Conservation (phyloP, 2,113 vertebrate genomes). For the Nothocercus nigrocapillus region DNA sequence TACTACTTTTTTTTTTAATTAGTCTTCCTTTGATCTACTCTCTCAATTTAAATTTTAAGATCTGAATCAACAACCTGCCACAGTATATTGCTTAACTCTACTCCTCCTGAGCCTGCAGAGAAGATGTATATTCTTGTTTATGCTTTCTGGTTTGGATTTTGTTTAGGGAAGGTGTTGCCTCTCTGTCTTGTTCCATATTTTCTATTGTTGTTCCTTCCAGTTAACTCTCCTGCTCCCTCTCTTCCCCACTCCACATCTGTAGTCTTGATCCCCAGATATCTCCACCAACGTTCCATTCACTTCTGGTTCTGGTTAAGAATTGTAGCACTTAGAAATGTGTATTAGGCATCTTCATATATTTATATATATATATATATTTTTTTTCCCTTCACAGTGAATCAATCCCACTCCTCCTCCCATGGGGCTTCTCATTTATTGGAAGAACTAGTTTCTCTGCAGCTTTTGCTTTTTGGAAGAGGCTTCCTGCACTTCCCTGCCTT, state of each 20-base stretch:
- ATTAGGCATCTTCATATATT: neutral
- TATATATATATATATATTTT: too few species aligned
- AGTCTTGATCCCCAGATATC: neutral
- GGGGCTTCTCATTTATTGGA: neutral
- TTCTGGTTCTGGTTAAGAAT: neutral
- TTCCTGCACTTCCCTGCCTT: neutral
- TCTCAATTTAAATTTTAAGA: constrained; percentile 47
- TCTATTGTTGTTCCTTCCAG: neutral
- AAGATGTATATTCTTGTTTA: neutral
- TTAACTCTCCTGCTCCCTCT: neutral
- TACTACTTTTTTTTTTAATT: constrained; percentile 65
- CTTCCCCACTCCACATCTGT: neutral
- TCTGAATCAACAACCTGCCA: constrained; percentile 44
- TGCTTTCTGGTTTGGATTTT: neutral
- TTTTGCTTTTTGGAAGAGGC: neutral
- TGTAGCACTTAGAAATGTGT: neutral
- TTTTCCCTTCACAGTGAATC: neutral
- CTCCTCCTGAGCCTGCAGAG: neutral
- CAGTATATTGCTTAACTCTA: constrained; percentile 39
- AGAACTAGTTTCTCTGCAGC: neutral
- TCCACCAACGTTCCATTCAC: neutral
- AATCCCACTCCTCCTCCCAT: neutral
- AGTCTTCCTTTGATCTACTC: constrained; percentile 59
- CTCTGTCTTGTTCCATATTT: neutral
- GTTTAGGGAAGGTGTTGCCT: neutral